A percentile compares a stretch with the other conserved stretches of the same genome.
These are phyloP conservation scores for Hydropsyche tenuis DNA, from an alignment of 1,140 invertebrate genomes.

Conservation along the genomic window DNA sequence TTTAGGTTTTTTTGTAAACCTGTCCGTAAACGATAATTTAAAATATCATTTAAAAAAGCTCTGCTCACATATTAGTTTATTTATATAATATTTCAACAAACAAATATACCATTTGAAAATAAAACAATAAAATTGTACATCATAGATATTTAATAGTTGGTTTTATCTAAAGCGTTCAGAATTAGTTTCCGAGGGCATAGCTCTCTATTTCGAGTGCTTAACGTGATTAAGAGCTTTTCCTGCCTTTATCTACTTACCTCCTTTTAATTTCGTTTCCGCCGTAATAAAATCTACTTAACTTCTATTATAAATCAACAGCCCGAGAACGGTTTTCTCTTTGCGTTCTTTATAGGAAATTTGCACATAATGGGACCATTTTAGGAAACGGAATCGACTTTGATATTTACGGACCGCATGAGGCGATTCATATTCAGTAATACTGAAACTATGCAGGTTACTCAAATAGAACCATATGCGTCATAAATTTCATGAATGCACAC, in stretches of 20 bases:
- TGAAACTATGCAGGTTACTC: too few relatives aligned
- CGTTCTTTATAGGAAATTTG: conserved; percentile 20
- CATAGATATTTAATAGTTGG: neutral
- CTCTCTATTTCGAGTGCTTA: conserved; percentile 18
- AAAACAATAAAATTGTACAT: neutral
- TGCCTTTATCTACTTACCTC: conserved; percentile 10
- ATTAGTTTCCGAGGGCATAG: neutral
- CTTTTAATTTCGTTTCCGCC: conserved; percentile 22
- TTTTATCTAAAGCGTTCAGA: neutral
- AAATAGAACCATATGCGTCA: too few relatives aligned
- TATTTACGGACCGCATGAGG: conserved; percentile 1
- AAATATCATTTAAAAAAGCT: too few relatives aligned
- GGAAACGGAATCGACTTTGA: neutral
- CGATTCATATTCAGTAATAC: neutral
- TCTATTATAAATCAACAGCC: conserved; percentile 21
- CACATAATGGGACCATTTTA: conserved; percentile 14
- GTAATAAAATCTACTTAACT: conserved; percentile 29
- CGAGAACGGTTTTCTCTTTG: neutral
- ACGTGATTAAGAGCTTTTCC: conserved; percentile 19
- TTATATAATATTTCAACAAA: too few relatives aligned
- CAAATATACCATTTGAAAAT: neutral
- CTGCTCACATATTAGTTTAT: too few relatives aligned
- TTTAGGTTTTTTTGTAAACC: too few relatives aligned
- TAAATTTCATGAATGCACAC: too few relatives aligned
- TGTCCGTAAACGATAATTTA: too few relatives aligned